Evolutionary conservation across 2,888 invertebrate species (phyloP).

Genomic region (Odontocerum albicorne): DNA sequence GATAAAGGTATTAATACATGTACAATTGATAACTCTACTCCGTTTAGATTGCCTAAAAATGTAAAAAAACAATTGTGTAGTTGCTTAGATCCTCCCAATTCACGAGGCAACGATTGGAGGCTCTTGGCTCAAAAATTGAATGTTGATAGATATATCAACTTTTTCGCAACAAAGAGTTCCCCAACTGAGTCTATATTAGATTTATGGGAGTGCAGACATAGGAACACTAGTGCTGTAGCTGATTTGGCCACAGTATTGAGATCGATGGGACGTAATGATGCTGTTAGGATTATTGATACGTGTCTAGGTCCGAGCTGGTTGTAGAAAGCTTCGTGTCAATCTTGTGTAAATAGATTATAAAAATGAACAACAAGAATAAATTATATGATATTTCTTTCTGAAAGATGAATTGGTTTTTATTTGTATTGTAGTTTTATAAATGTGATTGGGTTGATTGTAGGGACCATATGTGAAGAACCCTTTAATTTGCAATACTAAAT

Average conservation of each 20-base stretch:
- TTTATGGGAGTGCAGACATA: slow-evolving; percentile 91
- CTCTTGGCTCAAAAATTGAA: slow-evolving; percentile 90
- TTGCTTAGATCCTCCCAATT: slow-evolving; percentile 90
- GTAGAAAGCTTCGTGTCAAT: slow-evolving; percentile 40
- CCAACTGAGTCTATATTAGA: slow-evolving; percentile 96
- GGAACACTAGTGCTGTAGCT: slow-evolving; percentile 79
- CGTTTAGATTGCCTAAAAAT: slow-evolving; percentile 48
- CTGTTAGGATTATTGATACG: slow-evolving; percentile 69
- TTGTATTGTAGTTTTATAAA: too few relatives aligned
- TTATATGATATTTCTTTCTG: too few relatives aligned
- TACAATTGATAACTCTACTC: slow-evolving; percentile 51
- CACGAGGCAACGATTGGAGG: slow-evolving; percentile 96
- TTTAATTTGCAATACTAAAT: too few relatives aligned
- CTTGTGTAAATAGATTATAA: too few relatives aligned
- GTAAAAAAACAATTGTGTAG: slow-evolving; percentile 61
- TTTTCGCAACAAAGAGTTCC: slow-evolving; percentile 95
- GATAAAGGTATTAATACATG: slow-evolving; percentile 53
- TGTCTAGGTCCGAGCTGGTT: slow-evolving; percentile 54
- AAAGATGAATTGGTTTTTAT: too few relatives aligned
- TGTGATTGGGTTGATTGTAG: too few relatives aligned
- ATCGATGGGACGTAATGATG: slow-evolving; percentile 76
- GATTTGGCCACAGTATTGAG: slow-evolving; percentile 75
- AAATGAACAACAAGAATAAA: too few relatives aligned
- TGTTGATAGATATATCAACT: slow-evolving; percentile 95
- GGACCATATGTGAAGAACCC: not conserved